Evolutionary conservation across 1,140 invertebrate genomes (phyloP).

Genomic region (Diploscapter pachys): DNA sequence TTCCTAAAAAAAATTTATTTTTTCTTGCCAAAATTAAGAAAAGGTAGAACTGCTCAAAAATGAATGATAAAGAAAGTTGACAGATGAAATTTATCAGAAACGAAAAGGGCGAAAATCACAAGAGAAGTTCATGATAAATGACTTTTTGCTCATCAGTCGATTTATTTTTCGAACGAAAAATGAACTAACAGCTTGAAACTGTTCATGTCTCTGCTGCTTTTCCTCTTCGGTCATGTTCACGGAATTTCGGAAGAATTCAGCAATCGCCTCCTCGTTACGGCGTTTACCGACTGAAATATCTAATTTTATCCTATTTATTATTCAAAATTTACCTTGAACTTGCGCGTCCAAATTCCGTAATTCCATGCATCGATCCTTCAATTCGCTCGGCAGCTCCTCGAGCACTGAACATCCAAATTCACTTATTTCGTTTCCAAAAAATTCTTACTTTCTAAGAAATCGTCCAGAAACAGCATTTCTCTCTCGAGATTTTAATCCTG

Average conservation of each 20-base stretch:
- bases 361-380: constrained; percentile 27
- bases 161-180: constrained; percentile 3
- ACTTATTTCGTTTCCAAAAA: background rate
- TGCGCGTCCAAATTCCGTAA: constrained; percentile 24
- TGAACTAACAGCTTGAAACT: background rate
- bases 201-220: constrained; percentile 1
- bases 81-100: background rate
- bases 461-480: constrained; percentile 40
- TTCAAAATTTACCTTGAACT: constrained; percentile 24
- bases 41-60: constrained; percentile 1
- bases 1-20: constrained; percentile 18
- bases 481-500: no score
- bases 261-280: constrained; percentile 4
- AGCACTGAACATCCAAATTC: constrained; percentile 25
- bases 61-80: background rate
- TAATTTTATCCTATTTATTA: constrained; percentile 1
- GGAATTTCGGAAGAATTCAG: constrained; percentile 22
- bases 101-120: background rate
- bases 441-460: constrained; percentile 38
- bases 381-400: constrained; percentile 28
- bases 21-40: background rate
- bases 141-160: background rate
- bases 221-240: constrained; percentile 17
- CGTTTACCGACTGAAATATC: constrained; percentile 15
- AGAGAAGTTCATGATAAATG: background rate